Conservation (phyloP, 2,113 vertebrate genomes). For the Ascaphus truei region DNA sequence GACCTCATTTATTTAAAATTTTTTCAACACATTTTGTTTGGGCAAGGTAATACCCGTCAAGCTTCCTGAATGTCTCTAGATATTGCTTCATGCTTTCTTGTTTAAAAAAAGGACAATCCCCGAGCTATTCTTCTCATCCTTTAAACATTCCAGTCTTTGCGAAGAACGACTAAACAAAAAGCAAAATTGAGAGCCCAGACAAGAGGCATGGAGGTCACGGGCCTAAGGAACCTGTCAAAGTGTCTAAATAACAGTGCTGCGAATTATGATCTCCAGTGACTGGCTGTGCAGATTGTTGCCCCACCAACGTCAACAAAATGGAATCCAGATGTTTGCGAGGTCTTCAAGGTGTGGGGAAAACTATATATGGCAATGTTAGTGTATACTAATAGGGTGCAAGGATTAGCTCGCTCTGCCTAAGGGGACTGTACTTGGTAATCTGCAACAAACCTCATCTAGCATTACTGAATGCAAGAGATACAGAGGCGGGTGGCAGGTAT, state of each 20-base stretch:
- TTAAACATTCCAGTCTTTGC: neutral
- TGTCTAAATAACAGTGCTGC: constrained; percentile 21
- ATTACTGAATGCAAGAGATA: neutral
- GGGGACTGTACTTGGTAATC: constrained; percentile 3
- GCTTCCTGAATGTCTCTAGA: neutral
- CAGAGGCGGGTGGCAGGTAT: too few species aligned
- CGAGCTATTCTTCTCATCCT: neutral
- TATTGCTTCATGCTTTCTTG: neutral
- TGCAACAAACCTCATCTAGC: neutral
- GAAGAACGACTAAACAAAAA: constrained; percentile 5
- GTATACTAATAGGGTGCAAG: neutral
- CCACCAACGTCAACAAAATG: constrained; percentile 1
- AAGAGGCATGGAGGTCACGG: neutral
- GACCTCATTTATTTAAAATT: neutral
- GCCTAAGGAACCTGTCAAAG: neutral
- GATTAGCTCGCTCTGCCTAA: neutral
- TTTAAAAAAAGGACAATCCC: neutral
- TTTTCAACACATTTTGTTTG: neutral
- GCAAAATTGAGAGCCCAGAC: neutral
- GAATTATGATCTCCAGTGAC: neutral
- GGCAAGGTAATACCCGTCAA: neutral
- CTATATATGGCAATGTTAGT: constrained; percentile 31
- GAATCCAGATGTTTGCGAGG: neutral
- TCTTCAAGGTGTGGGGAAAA: neutral
- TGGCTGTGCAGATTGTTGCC: neutral